Percentiles rank a stretch among this genome's conserved stretches.
phyloP scores from a whole-genome alignment of 1,140 invertebrate genomes.

The Drosophila sechellia region DNA sequence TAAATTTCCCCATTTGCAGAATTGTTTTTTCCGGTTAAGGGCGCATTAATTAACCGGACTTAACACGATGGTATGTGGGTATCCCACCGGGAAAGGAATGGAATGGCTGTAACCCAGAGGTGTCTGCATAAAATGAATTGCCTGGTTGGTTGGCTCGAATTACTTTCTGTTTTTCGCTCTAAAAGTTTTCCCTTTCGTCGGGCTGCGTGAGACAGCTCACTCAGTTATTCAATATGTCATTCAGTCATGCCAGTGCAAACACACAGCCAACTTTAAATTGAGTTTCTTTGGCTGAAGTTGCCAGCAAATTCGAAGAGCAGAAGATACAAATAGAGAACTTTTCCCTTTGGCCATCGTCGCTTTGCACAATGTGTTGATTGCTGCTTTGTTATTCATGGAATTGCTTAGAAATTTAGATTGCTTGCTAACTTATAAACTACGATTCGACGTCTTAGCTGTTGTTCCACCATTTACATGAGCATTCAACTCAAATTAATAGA shows the following conservation, averaged over 20 bases:
- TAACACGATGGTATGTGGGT: constrained; percentile 54
- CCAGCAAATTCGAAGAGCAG: constrained; percentile 14
- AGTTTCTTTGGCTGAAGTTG: constrained; percentile 45
- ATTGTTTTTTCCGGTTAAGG: constrained; percentile 42
- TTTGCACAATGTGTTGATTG: constrained; percentile 59
- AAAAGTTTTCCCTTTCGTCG: constrained; percentile 55
- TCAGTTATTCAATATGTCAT: constrained; percentile 62
- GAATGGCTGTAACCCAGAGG: constrained; percentile 30
- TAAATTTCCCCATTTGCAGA: constrained; percentile 43
- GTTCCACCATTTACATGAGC: background rate
- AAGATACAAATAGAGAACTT: constrained; percentile 64
- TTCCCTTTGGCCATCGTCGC: constrained; percentile 20
- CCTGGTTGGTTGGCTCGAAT: constrained; percentile 39
- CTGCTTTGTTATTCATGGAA: constrained; percentile 76
- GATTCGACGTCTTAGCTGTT: background rate
- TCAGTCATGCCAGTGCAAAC: constrained; percentile 41
- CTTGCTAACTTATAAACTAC: constrained; percentile 49
- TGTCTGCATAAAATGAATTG: constrained; percentile 74
- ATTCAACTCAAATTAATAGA: no score
- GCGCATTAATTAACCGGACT: constrained; percentile 72
- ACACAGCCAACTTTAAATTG: constrained; percentile 66
- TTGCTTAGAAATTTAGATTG: constrained; percentile 75
- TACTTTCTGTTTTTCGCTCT: constrained; percentile 42
- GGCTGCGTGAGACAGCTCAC: constrained; percentile 23
- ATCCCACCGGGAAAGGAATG: constrained; percentile 30